Evolutionary conservation across 2,888 invertebrate species (phyloP).

Genomic region (Tromatobia lineatoria): DNA sequence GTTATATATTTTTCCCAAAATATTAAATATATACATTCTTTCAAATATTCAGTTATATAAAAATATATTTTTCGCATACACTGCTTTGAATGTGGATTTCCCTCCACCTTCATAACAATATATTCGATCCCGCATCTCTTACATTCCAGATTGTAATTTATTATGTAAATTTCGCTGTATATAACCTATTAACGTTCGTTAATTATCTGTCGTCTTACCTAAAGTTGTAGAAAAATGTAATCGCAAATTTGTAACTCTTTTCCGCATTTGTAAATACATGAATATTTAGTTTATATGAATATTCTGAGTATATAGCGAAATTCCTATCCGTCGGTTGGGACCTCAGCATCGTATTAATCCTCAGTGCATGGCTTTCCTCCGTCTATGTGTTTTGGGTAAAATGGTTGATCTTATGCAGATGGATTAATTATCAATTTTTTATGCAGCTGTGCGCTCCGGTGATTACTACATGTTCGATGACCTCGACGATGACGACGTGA

Average conservation of each 20-base stretch:
- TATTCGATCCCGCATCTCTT: conserved; percentile 25
- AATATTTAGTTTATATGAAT: conserved; percentile 31
- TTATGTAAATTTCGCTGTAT: conserved; percentile 65
- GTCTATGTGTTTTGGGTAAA: conserved; percentile 24
- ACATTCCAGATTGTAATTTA: conserved; percentile 36
- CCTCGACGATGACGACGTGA: conserved; percentile 91
- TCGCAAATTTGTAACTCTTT: conserved; percentile 8
- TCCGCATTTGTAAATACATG: conserved; percentile 18
- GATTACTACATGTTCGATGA: conserved; percentile 99
- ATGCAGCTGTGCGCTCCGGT: conserved; percentile 97
- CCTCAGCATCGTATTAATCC: conserved; percentile 25
- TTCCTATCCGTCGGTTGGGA: conserved; percentile 26
- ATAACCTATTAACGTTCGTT: conserved; percentile 41
- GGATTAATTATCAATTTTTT: conserved; percentile 62
- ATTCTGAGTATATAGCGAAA: conserved; percentile 16
- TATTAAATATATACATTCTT: too few species aligned
- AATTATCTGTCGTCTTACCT: conserved; percentile 2
- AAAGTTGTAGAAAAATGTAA: conserved; percentile 8
- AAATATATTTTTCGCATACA: too few species aligned
- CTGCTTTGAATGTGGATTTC: not conserved
- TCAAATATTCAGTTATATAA: too few species aligned
- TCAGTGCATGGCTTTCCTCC: conserved; percentile 66
- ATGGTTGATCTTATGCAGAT: not conserved
- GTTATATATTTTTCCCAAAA: too few species aligned
- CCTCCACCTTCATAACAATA: conserved; percentile 39